Conservation (phyloP, 2,113 vertebrate genomes). For the Colaptes auratus region DNA sequence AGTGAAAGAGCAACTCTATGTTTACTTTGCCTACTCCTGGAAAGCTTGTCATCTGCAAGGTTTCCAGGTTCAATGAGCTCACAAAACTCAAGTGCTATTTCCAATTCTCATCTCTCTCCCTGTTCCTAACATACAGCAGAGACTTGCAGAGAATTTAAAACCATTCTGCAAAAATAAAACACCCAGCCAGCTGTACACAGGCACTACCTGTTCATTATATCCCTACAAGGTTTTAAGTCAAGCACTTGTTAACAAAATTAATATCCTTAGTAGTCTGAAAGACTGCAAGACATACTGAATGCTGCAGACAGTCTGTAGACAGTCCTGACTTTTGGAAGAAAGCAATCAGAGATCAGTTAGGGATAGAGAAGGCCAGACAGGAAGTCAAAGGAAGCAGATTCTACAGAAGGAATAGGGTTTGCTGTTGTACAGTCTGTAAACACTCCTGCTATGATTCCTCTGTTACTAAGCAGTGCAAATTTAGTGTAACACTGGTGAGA, state of each 20-base stretch:
- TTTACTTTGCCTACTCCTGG: background rate
- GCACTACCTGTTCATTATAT: background rate
- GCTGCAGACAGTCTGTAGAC: background rate
- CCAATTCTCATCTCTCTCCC: background rate
- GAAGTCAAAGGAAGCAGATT: background rate
- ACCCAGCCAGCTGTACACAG: background rate
- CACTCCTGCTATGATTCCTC: background rate
- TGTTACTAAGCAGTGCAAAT: background rate
- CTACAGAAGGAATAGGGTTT: background rate
- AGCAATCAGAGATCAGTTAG: background rate
- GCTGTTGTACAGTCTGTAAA: background rate
- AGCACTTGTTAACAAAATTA: background rate
- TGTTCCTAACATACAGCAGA: background rate
- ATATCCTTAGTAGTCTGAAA: background rate
- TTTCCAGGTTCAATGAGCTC: background rate
- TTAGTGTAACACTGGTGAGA: background rate
- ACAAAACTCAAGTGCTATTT: background rate
- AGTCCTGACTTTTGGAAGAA: background rate
- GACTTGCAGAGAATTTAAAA: background rate
- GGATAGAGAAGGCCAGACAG: background rate
- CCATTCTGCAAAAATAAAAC: background rate
- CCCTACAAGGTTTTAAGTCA: background rate
- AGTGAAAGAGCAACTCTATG: background rate
- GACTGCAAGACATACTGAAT: background rate
- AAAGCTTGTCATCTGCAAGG: background rate